phyloP scores from a whole-genome alignment of 2,113 vertebrate species.

The Okapia johnstoni region DNA sequence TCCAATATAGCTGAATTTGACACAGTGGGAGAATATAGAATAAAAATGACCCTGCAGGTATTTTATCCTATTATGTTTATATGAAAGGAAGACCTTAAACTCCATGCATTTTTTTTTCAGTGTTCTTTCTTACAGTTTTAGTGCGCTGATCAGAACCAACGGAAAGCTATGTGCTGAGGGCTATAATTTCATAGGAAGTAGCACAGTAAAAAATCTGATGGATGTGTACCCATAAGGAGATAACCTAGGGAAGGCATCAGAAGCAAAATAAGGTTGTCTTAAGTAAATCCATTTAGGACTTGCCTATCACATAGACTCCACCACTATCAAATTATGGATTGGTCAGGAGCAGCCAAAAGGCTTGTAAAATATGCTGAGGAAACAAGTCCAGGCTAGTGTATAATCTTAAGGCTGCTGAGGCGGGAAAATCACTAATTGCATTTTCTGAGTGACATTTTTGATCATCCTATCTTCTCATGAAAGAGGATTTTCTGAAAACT shows the following conservation, averaged over 20 bases:
- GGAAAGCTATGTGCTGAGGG: slow-evolving; percentile 19
- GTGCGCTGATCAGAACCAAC: slow-evolving; percentile 13
- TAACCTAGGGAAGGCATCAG: slow-evolving; percentile 10
- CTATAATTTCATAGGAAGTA: slow-evolving; percentile 44
- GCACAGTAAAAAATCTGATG: neutral
- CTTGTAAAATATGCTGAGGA: slow-evolving; percentile 32
- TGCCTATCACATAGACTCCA: neutral
- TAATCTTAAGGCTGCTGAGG: slow-evolving; percentile 48
- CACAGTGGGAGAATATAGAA: slow-evolving; percentile 49
- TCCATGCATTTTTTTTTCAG: neutral
- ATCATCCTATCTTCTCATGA: slow-evolving; percentile 23
- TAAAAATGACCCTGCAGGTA: slow-evolving; percentile 58
- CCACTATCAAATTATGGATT: slow-evolving; percentile 13
- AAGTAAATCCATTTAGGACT: slow-evolving; percentile 44
- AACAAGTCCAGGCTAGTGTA: neutral
- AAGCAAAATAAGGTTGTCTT: slow-evolving; percentile 51
- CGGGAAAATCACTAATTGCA: slow-evolving; percentile 43
- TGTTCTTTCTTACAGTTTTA: slow-evolving; percentile 29
- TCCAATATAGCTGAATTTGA: slow-evolving; percentile 46
- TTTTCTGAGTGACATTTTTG: slow-evolving; percentile 54
- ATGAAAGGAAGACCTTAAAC: slow-evolving; percentile 56
- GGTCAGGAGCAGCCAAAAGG: neutral
- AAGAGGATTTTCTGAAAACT: slow-evolving; percentile 50
- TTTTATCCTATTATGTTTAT: slow-evolving; percentile 57
- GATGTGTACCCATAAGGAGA: slow-evolving; percentile 29